These are phyloP conservation scores for Phoenoteleia sp. DNA, from an alignment of 2,888 invertebrate genomes.

Conservation along the genomic window DNA sequence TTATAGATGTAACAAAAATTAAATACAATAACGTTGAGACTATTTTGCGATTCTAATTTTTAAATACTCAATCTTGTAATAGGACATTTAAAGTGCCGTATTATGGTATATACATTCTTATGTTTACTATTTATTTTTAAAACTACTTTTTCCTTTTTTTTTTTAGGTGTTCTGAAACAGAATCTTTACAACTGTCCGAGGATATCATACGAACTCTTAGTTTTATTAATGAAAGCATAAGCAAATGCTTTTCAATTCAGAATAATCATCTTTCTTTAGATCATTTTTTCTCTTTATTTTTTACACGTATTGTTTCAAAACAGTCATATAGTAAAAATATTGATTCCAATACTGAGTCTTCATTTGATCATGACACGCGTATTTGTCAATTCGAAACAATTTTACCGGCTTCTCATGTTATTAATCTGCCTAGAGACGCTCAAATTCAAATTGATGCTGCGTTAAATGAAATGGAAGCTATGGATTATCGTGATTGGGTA, in stretches of 20 bases:
- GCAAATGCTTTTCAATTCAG: slow-evolving; percentile 87
- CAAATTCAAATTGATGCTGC: slow-evolving; percentile 95
- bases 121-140: no score
- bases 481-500: slow-evolving; percentile 96
- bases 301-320: slow-evolving; percentile 57
- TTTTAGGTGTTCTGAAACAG: slow-evolving; percentile 83
- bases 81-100: no score
- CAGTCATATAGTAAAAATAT: neutral
- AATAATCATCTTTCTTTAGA: slow-evolving; percentile 89
- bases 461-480: slow-evolving; percentile 95
- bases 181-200: slow-evolving; percentile 85
- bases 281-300: slow-evolving; percentile 88
- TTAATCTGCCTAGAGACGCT: slow-evolving; percentile 92
- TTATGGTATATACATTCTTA: no score
- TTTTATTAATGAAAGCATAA: slow-evolving; percentile 89
- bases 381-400: slow-evolving; percentile 89
- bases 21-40: no score
- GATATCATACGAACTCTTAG: slow-evolving; percentile 88
- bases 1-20: no score
- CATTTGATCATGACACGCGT: no score
- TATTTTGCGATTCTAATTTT: no score
- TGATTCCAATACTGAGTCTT: slow-evolving; percentile 38
- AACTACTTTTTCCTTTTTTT: slow-evolving; percentile 76
- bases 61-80: no score
- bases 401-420: slow-evolving; percentile 89